phyloP scores from a whole-genome alignment of 2,888 invertebrate species.

The Nezara viridula region DNA sequence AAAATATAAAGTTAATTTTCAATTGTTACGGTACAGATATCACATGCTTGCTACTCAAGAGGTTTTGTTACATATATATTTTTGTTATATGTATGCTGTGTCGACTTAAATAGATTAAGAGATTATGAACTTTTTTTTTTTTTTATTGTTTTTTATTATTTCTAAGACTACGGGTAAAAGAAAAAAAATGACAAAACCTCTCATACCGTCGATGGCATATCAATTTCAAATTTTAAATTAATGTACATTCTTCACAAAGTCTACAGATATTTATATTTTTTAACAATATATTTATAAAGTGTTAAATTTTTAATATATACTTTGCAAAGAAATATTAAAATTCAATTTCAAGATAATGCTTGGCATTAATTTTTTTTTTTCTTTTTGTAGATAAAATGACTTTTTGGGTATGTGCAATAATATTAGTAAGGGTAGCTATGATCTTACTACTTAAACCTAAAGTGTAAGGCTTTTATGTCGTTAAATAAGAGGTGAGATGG shows the following conservation, averaged over 20 bases:
- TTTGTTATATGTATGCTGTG: background rate
- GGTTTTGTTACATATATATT: slow-evolving; percentile 29
- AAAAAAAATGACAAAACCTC: slow-evolving; percentile 29
- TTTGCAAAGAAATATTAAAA: background rate
- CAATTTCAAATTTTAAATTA: background rate
- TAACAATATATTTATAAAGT: slow-evolving; percentile 1
- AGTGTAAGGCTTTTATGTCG: background rate
- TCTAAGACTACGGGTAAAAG: slow-evolving; percentile 12
- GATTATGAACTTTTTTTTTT: background rate
- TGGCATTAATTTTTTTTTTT: background rate
- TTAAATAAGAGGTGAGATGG: slow-evolving; percentile 47
- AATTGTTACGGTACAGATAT: slow-evolving; percentile 33
- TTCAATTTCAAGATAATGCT: background rate
- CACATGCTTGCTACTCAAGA: slow-evolving; percentile 34
- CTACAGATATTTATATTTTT: slow-evolving; percentile 31
- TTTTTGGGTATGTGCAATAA: slow-evolving; percentile 47
- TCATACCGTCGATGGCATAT: slow-evolving; percentile 22
- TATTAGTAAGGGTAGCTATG: slow-evolving; percentile 34
- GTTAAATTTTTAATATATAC: background rate
- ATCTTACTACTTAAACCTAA: slow-evolving; percentile 22
- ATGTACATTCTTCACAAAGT: slow-evolving; percentile 35
- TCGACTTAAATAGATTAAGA: slow-evolving; percentile 32
- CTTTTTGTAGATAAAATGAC: slow-evolving; percentile 16
- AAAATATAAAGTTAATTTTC: slow-evolving; percentile 16
- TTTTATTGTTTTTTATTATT: background rate